Percentiles rank a stretch among this genome's conserved stretches.
phyloP scores from a whole-genome alignment of 2,113 vertebrate genomes.

The Propithecus coquereli region DNA sequence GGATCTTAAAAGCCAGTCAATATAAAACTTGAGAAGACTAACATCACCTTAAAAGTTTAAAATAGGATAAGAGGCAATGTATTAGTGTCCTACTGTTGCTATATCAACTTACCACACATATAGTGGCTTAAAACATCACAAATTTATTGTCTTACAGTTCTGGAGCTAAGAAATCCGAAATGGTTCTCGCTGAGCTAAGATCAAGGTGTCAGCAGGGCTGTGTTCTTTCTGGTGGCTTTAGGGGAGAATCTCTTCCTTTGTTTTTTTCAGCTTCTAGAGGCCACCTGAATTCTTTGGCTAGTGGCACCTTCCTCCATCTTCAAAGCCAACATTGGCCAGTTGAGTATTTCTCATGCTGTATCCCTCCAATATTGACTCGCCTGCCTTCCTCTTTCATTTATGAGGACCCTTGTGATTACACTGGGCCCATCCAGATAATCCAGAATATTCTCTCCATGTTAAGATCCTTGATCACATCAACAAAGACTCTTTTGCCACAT shows the following conservation, averaged over 20 bases:
- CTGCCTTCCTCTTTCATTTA: background rate
- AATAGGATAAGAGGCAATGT: background rate
- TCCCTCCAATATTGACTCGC: background rate
- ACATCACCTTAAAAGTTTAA: background rate
- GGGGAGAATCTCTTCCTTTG: background rate
- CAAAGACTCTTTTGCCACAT: background rate
- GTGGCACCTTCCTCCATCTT: background rate
- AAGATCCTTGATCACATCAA: background rate
- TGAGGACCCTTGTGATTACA: background rate
- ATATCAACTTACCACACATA: background rate
- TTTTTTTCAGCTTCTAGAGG: background rate
- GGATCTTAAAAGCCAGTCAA: background rate
- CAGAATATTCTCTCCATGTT: background rate
- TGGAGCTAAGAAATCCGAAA: background rate
- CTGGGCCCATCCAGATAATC: background rate
- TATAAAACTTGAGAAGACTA: background rate
- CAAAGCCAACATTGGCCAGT: background rate
- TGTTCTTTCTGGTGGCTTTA: background rate
- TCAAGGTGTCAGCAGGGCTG: background rate
- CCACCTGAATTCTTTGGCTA: background rate
- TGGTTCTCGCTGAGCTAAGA: background rate
- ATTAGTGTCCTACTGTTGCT: background rate
- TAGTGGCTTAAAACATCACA: background rate
- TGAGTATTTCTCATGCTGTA: background rate
- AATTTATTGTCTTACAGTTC: background rate